Evolutionary conservation across 2,797 vertebrate species (phyloP), one percentile per base, ranked within the genome.

Genomic region (Chaenodraco wilsoni): DNA sequence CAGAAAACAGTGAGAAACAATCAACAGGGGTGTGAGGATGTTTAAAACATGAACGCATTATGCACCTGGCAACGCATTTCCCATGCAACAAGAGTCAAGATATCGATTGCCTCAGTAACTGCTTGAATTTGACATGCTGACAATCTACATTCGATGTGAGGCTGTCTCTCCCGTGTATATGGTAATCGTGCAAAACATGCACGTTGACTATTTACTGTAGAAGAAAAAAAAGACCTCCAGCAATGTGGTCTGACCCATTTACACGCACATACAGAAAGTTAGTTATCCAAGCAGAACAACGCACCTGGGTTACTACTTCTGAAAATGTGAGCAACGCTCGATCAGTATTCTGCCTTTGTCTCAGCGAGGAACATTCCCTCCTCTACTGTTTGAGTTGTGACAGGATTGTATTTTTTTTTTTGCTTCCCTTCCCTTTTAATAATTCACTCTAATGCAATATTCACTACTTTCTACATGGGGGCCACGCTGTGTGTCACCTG

Each of bases 401-500:
- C 52, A 37, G 46, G 16, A 9, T 40, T 58, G 43, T 27, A 40
- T 48, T 8, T 17, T 59, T 13, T 43, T 43, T 56, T 65, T 72
- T 51, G 2, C 44, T 67, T 21, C 9, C 43, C 45, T 40, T 71
- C 11, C 45, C 44, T 66, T 61, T 74, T 31, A 72, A 74, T 12
- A 33, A 60, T 60, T 40, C 17, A 43, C 63, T 57, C 16, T 66
- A 37, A 37, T 37, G 33, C 8, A 37, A 37, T 37, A 37, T 37
- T 37, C 8, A 37, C 33, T 37, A 37, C 41, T 75, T 27, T 41
- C 46, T 64, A 40, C 43, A 41, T 8, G 31, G 21, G 59, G 50
- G 27, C 43, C 27, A 69, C 54, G 60, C 67, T 33, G 50, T 61
- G 65, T 43, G 68, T 89, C 89, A 99, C 98, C 92, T 98, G 93